Percentiles rank a stretch among this genome's conserved stretches.
phyloP scores from a whole-genome alignment of 1,140 invertebrate species.

The Papilio aristodemus region DNA sequence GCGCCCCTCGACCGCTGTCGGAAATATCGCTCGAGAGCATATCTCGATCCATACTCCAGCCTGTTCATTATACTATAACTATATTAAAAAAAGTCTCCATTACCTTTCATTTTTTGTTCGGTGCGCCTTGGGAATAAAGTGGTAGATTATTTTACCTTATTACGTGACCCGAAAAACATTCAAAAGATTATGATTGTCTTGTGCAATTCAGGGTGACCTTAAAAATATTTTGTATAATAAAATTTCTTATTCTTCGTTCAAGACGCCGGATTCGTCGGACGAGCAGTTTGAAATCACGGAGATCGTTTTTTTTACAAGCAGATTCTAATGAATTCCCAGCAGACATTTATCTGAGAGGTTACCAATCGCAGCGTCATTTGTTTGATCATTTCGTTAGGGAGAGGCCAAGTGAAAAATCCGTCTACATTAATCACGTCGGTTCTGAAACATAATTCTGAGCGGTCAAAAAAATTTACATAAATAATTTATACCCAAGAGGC shows the following conservation, averaged over 20 bases:
- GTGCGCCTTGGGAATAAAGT: slow-evolving; percentile 6
- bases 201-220: slow-evolving; percentile 33
- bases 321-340: slow-evolving; percentile 71
- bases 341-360: slow-evolving; percentile 64
- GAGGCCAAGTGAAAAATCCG: slow-evolving; percentile 75
- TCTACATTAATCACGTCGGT: slow-evolving; percentile 76
- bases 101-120: slow-evolving; percentile 37
- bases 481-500: slow-evolving; percentile 75
- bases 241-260: slow-evolving; percentile 42
- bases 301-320: slow-evolving; percentile 51
- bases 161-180: slow-evolving; percentile 55
- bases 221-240: slow-evolving; percentile 41
- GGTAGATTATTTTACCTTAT: slow-evolving; percentile 51
- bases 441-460: slow-evolving; percentile 76
- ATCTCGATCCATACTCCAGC: slow-evolving; percentile 62
- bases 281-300: slow-evolving; percentile 58
- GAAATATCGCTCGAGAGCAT: slow-evolving; percentile 78
- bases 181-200: slow-evolving; percentile 51
- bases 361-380: slow-evolving; percentile 73
- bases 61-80: slow-evolving; percentile 64
- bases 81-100: slow-evolving; percentile 52
- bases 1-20: slow-evolving; percentile 75
- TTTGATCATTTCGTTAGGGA: slow-evolving; percentile 73
- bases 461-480: slow-evolving; percentile 77
- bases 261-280: slow-evolving; percentile 49